Evolutionary conservation across 2,888 invertebrate species (phyloP), one percentile per base, ranked within the genome.

Genomic region (Lithosia quadra): DNA sequence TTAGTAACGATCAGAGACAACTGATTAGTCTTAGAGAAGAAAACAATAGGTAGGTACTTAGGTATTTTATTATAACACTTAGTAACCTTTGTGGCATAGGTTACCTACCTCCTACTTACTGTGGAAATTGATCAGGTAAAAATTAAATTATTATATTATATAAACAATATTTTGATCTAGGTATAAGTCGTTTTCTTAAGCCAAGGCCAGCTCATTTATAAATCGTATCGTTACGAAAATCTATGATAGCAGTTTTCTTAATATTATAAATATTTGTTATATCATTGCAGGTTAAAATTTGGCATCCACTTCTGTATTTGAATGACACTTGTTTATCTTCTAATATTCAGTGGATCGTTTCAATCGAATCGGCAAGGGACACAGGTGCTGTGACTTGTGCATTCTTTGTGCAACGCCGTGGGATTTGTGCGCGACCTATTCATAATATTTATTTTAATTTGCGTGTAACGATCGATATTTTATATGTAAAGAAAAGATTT

Each of bases 311-410:
- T 68, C 69, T 71, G 65, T 62, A 68, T 74, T 67, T 58, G 72
- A 73, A 73, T 80, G 76, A 71, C 76, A 72, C 73, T 77, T 82
- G 76, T 72, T 58, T 75, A 73, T 75, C 71, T 82, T 78, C 53
- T 75, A 56, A 76, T 67, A 71, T 75, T 72, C 53, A 28, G 66
- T 66, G 68, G 70, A 74, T 75, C 73, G 71, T 72, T 74, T 82
- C 76, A 74, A 80, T 78, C 71, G 56, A 66, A 67, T 69, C 68
- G 33, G 68, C 64, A 62, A 72, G 75, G 77, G 83, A 83, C 86
- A 91, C 92, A 92, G 92, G 91, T 92, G 92, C 81, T 88, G 88
- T 92, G 92, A 92, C 91, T 92, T 91, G 91, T 90, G 86, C 86
- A 91, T 92, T 91, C 90, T 90, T 90, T 88, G 84, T 87, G 82